Evolutionary conservation across 2,888 invertebrate species (phyloP).

Genomic region (Pyrrhia umbra): DNA sequence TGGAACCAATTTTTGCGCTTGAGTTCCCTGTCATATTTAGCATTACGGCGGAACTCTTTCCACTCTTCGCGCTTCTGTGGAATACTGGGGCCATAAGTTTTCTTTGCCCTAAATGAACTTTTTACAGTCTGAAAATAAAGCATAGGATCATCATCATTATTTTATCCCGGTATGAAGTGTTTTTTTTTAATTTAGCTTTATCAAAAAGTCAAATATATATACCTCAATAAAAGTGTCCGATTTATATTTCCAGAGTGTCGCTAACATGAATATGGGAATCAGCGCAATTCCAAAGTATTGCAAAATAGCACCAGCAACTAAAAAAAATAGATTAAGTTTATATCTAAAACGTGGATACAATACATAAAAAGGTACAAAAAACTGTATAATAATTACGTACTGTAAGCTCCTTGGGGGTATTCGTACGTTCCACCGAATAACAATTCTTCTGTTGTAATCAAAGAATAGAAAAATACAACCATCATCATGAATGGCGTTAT

Average conservation of each 20-base stretch:
- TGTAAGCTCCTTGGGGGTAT: conserved; percentile 91
- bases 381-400: conserved; percentile 83
- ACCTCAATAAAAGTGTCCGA: conserved; percentile 73
- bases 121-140: conserved; percentile 80
- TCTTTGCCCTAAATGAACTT: conserved; percentile 83
- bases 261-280: conserved; percentile 79
- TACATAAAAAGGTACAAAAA: background rate
- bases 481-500: conserved; percentile 93
- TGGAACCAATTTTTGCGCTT: conserved; percentile 80
- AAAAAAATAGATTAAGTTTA: conserved; percentile 57
- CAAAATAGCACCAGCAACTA: conserved; percentile 80
- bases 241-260: conserved; percentile 81
- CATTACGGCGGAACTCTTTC: conserved; percentile 88
- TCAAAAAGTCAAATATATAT: conserved; percentile 48
- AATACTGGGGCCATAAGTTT: conserved; percentile 88
- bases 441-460: conserved; percentile 91
- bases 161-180: background rate
- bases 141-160: background rate
- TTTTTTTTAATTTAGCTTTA: background rate
- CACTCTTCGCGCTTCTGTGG: conserved; percentile 88
- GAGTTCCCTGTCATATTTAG: conserved; percentile 77
- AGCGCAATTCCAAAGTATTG: conserved; percentile 83
- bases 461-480: conserved; percentile 93
- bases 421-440: conserved; percentile 89
- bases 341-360: background rate